Conservation (phyloP, 2,113 vertebrate genomes). For the Hypomesus transpacificus region DNA sequence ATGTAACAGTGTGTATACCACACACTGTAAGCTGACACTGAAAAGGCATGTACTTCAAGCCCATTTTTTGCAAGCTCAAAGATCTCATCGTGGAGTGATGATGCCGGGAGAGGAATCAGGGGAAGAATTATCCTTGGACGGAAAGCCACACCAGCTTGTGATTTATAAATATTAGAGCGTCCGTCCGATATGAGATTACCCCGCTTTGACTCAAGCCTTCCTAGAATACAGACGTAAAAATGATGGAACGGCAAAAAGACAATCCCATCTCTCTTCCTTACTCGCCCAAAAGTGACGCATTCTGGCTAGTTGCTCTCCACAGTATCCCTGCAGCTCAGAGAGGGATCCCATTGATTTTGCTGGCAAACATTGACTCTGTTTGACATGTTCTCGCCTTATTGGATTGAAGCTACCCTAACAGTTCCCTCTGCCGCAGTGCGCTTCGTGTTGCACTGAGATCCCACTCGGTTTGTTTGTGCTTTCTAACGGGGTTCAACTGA, state of each 20-base stretch:
- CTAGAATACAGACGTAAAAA: constrained; percentile 34
- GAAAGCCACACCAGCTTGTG: constrained; percentile 35
- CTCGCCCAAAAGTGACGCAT: neutral
- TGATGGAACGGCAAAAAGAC: constrained; percentile 54
- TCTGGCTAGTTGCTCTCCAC: neutral
- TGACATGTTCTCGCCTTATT: constrained; percentile 16
- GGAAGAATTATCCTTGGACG: constrained; percentile 29
- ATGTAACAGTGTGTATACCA: too few relatives aligned
- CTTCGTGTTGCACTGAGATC: too few relatives aligned
- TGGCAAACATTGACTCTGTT: constrained; percentile 14
- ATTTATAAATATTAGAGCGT: constrained; percentile 50
- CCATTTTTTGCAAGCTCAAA: constrained; percentile 36
- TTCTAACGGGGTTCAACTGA: neutral
- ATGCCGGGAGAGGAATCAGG: constrained; percentile 15
- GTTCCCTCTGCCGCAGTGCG: too few relatives aligned
- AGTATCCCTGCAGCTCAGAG: constrained; percentile 3
- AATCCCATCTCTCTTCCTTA: constrained; percentile 26
- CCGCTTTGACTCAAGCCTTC: constrained; percentile 33
- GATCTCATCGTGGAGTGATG: neutral
- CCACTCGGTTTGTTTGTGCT: too few relatives aligned
- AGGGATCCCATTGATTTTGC: constrained; percentile 9
- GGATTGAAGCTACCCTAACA: neutral
- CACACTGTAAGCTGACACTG: constrained; percentile 38
- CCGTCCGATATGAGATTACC: constrained; percentile 47
- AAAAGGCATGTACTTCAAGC: constrained; percentile 35